Base-by-base conservation (phyloP, 2,888 invertebrate genomes). In the Mimumesa dahlbomi region DNA sequence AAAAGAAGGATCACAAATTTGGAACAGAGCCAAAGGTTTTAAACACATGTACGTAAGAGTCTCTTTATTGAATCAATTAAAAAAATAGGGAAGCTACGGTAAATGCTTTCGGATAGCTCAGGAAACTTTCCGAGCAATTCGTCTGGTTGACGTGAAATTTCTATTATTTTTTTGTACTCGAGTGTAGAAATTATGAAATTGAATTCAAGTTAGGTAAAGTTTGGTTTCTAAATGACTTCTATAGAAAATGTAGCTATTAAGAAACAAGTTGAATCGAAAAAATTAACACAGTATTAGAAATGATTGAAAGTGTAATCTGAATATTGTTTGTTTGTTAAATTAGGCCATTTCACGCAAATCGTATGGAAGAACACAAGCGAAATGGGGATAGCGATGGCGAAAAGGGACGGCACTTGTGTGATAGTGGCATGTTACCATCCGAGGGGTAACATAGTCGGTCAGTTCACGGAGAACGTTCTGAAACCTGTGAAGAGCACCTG, bases 291-390 rank as follows among this genome's bases (percentile, higher is more conserved):
- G n/a, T n/a, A n/a, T n/a, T n/a, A n/a, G n/a, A n/a, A n/a, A n/a
- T n/a, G n/a, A n/a, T n/a, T n/a, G n/a, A n/a, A 34, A 38, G 18
- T 18, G 0, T 25, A 5, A 7, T 21, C 6, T n/a, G 25, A 5
- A 14, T 22, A 9, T 16, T 25, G 25, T 25, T 25, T 25, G 4
- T 25, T 25, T 21, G 2, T 31, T 16, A n/a, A 0, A 71, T 42
- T 40, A 91, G 91, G 87, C 91, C 92, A 79, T 81, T 89, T 85
- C 81, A 94, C 95, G 0, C 96, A 96, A 91, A 93, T 96, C 0
- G 92, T 96, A n/a, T 96, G 96, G 96, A 94, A 93, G 85, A 92
- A 91, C 29, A 94, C 94, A 2, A 92, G 90, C 76, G 94, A 95
- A 84, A 89, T 96, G 67, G 96, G 96, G 0, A 92, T 96, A 1